Evolutionary conservation across 2,113 vertebrate species (phyloP).

Genomic region (Tautogolabrus adspersus): DNA sequence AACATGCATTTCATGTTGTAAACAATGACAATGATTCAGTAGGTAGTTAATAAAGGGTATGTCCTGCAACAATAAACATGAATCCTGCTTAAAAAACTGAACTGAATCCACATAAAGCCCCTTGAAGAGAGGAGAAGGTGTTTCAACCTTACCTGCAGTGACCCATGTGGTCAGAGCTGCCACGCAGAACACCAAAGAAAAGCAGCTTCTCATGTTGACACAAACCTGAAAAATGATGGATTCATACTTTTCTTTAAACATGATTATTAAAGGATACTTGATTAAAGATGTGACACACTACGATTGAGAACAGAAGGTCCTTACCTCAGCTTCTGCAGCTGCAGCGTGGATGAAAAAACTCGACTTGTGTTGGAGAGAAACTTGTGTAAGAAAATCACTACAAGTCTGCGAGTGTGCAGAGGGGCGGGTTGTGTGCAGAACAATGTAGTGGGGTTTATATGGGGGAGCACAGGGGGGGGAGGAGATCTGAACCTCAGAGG

Average conservation of each 20-base stretch:
- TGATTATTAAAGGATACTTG: too few species aligned
- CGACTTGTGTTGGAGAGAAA: not conserved
- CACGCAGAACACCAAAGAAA: constrained; percentile 44
- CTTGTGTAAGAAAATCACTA: constrained; percentile 1
- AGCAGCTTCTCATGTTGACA: constrained; percentile 58
- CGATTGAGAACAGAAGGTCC: not conserved
- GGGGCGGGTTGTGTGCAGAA: constrained; percentile 15
- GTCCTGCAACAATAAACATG: too few species aligned
- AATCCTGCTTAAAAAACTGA: not conserved
- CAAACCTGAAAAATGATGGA: constrained; percentile 17
- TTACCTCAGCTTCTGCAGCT: constrained; percentile 50
- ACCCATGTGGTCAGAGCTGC: constrained; percentile 51
- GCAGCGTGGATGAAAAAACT: constrained; percentile 5
- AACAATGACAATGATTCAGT: too few species aligned
- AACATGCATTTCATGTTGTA: too few species aligned
- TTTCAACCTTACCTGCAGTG: constrained; percentile 74
- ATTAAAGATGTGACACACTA: too few species aligned
- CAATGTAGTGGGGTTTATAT: constrained; percentile 49
- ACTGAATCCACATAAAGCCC: not conserved
- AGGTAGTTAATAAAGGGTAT: too few species aligned
- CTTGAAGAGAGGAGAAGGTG: too few species aligned
- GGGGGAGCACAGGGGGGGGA: constrained; percentile 32
- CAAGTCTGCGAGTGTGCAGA: not conserved
- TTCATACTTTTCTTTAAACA: not conserved
- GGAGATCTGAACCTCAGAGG: constrained; percentile 15